Conservation (phyloP, 2,113 vertebrate genomes). For the Tichodroma muraria region DNA sequence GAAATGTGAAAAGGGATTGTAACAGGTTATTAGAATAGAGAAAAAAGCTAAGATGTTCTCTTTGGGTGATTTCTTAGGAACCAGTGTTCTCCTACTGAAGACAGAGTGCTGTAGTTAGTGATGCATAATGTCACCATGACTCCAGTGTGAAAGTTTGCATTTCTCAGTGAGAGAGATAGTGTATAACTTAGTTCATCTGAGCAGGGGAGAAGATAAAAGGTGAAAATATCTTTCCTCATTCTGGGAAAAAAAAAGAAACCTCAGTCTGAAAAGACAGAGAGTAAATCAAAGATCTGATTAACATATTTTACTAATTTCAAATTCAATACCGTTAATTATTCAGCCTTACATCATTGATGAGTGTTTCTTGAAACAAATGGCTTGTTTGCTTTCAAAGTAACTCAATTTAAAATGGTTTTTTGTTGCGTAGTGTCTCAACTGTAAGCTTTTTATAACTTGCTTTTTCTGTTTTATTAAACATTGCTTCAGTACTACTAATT, state of each 20-base stretch:
- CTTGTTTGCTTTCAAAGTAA: background rate
- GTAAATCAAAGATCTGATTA: background rate
- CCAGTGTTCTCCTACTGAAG: background rate
- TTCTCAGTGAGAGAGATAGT: background rate
- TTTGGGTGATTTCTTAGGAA: background rate
- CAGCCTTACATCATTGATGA: background rate
- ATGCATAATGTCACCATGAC: fast-evolving
- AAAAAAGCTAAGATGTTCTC: background rate
- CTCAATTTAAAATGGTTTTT: background rate
- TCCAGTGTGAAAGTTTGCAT: background rate
- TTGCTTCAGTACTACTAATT: background rate
- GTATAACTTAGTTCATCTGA: background rate
- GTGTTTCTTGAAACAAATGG: background rate
- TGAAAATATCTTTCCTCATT: background rate
- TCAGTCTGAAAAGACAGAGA: background rate
- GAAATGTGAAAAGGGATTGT: background rate
- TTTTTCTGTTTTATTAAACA: background rate
- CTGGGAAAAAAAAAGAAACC: background rate
- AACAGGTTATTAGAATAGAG: background rate
- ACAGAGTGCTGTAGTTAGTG: background rate
- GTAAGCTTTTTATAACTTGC: background rate
- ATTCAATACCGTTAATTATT: background rate
- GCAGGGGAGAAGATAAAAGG: background rate
- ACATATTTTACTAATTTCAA: background rate
- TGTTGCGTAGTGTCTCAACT: background rate